Conservation (phyloP, 2,888 invertebrate genomes). For the Ectemnius lituratus region DNA sequence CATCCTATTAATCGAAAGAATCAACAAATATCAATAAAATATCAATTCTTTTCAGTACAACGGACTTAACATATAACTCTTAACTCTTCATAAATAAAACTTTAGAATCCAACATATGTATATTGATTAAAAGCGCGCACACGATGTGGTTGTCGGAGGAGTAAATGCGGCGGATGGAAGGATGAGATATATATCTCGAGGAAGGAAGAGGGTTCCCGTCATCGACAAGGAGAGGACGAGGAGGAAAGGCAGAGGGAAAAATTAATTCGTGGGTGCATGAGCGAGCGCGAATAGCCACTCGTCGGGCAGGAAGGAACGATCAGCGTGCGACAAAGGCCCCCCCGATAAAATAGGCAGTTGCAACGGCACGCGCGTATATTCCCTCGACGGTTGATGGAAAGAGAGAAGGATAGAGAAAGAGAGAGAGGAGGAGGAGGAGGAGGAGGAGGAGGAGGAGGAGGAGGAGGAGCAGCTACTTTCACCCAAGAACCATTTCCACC, state of each 20-base stretch:
- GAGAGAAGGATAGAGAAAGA: conserved; percentile 1
- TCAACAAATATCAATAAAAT: too few species aligned
- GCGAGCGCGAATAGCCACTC: conserved; percentile 36
- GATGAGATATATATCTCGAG: too few species aligned
- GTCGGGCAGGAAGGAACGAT: conserved; percentile 43
- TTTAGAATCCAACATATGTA: neutral
- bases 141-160: too few species aligned
- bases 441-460: too few species aligned
- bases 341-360: conserved; percentile 20
- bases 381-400: neutral
- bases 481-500: conserved; percentile 19
- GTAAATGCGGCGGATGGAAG: conserved; percentile 20
- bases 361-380: conserved; percentile 13
- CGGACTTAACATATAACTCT: too few species aligned
- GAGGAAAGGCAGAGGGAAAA: conserved; percentile 19
- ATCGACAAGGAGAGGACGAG: neutral
- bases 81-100: too few species aligned
- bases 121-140: conserved; percentile 38
- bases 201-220: neutral
- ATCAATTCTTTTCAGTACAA: too few species aligned
- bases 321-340: conserved; percentile 24
- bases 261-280: conserved; percentile 40
- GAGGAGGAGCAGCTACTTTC: neutral
- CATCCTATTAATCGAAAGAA: too few species aligned
- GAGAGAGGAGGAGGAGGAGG: neutral